These are phyloP conservation scores for Eubucco bourcierii DNA, from an alignment of 2,113 vertebrate genomes.

Conservation along the genomic window DNA sequence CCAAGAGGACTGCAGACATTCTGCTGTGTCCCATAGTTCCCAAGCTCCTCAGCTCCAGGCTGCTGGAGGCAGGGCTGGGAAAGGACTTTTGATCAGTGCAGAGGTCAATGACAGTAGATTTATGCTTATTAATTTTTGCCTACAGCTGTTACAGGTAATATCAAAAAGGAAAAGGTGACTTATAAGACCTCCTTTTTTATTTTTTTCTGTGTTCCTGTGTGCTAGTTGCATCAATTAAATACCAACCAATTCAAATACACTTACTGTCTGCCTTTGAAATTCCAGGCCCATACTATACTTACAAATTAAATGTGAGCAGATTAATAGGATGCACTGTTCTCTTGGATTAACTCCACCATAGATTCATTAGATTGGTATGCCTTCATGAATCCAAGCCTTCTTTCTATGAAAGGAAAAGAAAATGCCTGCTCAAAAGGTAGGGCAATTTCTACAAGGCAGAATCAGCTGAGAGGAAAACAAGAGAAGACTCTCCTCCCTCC, in stretches of 20 bases:
- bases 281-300: conserved; percentile 67
- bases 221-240: conserved; percentile 72
- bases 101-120: background rate
- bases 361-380: conserved; percentile 53
- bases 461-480: conserved; percentile 51
- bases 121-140: background rate
- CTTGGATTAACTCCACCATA: conserved; percentile 65
- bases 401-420: conserved; percentile 55
- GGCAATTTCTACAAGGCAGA: conserved; percentile 48
- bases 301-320: conserved; percentile 69
- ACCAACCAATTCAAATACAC: conserved; percentile 69
- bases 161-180: conserved; percentile 38
- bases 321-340: conserved; percentile 73
- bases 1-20: background rate
- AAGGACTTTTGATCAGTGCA: background rate
- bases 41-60: background rate
- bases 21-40: background rate
- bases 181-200: conserved; percentile 21
- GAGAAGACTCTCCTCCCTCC: background rate
- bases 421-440: conserved; percentile 1
- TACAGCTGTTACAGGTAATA: background rate
- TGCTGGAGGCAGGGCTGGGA: background rate
- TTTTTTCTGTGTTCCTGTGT: conserved; percentile 1
- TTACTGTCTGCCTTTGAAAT: conserved; percentile 74
- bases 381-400: conserved; percentile 51